Base-by-base conservation (phyloP, 2,797 vertebrate species). In the Benthosema pterotum region DNA sequence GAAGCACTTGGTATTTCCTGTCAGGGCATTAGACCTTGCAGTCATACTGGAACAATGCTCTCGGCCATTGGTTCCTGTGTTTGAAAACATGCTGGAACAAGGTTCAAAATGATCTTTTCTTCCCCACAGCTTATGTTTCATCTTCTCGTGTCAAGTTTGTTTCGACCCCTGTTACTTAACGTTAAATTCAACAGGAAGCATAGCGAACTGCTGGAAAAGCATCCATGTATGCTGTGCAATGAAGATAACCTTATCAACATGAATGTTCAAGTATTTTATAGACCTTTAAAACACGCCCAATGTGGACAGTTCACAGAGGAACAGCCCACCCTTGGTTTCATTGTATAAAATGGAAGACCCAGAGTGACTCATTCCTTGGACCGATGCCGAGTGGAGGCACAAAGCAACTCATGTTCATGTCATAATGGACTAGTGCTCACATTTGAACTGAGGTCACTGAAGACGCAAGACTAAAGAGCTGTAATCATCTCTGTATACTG, bases 161-260 rank as follows among this genome's bases (percentile, higher is more conserved):
- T 75, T 66, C 60, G 50, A 53, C 55, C 53, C 53, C 64, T 51
- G 61, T 47, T 71, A 16, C 52, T 61, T 19, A 15, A 22, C 15
- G 50, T 50, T 1, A 51, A 61, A 58, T 52, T 16, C 9, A 49
- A 59, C 74, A 90, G 89, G 88, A 92, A 87, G 57, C 25, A 38
- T 7, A 42, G 57, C 42, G 9, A 53, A 74, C 74, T 71, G 61
- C 32, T 76, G 75, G 82, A n/a, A 84, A 85, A 79, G 38, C 63
- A 19, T 83, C 38, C 88, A 83, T 52, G 28, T 7, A 32, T 38
- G 2, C 32, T 38, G 32, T 38, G 63, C 42, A 72, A 51, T 65
- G 15, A 38, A 87, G 86, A 92, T 92, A 92, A 79, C 52, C 8
- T 17, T 62, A 57, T 74, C 55, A 68, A 28, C 42, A 42, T 62